Evolutionary conservation across 1,140 invertebrate species (phyloP).

Genomic region (Rhyacophila brunnea): DNA sequence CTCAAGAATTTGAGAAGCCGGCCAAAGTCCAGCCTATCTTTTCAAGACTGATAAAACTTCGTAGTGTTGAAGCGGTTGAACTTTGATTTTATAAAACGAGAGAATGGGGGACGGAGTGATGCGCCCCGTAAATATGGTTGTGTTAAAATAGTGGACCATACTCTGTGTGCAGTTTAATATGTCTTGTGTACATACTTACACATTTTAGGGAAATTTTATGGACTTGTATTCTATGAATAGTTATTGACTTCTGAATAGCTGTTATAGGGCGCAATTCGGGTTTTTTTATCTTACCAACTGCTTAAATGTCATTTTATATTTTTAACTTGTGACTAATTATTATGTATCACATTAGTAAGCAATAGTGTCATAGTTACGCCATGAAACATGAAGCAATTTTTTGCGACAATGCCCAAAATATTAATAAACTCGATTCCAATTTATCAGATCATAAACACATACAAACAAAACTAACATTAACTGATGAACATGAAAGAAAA

Average conservation of each 20-base stretch:
- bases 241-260: conserved; percentile 10
- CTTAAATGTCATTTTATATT: not conserved
- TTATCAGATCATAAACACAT: too few relatives aligned
- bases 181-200: conserved; percentile 6
- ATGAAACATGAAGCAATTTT: too few relatives aligned
- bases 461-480: too few relatives aligned
- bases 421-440: too few relatives aligned
- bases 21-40: conserved; percentile 12
- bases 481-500: too few relatives aligned
- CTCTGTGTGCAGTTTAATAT: conserved; percentile 15
- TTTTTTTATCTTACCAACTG: not conserved
- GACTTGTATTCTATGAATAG: conserved; percentile 1
- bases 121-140: conserved; percentile 28
- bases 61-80: not conserved
- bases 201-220: not conserved
- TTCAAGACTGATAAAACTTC: conserved; percentile 28
- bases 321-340: conserved; percentile 1
- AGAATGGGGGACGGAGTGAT: conserved; percentile 12
- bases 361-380: too few relatives aligned
- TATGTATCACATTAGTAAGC: too few relatives aligned
- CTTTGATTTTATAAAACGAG: conserved; percentile 14
- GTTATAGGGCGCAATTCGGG: conserved; percentile 15
- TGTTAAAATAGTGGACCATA: conserved; percentile 35
- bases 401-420: too few relatives aligned
- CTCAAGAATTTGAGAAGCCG: not conserved